phyloP scores from a whole-genome alignment of 2,113 vertebrate genomes.

The Paradoxurus hermaphroditus region DNA sequence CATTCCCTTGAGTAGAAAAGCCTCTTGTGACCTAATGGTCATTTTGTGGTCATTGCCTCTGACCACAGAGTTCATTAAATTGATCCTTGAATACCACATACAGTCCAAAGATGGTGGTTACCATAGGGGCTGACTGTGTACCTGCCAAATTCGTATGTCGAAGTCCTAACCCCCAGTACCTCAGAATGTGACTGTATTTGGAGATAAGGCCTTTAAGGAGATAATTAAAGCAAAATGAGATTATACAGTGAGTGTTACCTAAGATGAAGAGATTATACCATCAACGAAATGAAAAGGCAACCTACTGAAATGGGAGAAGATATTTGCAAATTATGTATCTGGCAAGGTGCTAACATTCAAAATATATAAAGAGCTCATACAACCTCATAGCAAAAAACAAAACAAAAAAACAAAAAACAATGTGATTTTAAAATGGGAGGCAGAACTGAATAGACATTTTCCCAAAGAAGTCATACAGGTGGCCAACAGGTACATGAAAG shows the following conservation, averaged over 20 bases:
- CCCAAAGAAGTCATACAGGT: not conserved
- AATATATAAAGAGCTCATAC: not conserved
- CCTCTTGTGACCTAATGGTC: not conserved
- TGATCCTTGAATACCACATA: not conserved
- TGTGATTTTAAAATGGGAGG: not conserved
- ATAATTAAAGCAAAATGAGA: not conserved
- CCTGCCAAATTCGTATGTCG: not conserved
- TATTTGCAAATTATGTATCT: not conserved
- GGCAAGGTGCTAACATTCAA: not conserved
- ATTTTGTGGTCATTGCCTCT: not conserved
- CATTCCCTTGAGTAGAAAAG: not conserved
- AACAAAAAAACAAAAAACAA: too few relatives aligned
- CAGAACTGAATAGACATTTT: not conserved
- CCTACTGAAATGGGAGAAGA: not conserved
- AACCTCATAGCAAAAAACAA: not conserved
- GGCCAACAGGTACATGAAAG: not conserved
- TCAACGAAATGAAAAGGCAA: not conserved
- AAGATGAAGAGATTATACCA: not conserved
- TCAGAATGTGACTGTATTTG: not conserved
- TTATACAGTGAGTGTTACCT: not conserved
- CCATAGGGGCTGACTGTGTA: not conserved
- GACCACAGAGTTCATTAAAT: not conserved
- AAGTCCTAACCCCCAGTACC: not conserved
- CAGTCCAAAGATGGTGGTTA: not conserved
- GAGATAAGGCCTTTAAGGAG: not conserved